Evolutionary conservation across 2,797 vertebrate species (phyloP).

Genomic region (Ctenochaetus hawaiiensis): DNA sequence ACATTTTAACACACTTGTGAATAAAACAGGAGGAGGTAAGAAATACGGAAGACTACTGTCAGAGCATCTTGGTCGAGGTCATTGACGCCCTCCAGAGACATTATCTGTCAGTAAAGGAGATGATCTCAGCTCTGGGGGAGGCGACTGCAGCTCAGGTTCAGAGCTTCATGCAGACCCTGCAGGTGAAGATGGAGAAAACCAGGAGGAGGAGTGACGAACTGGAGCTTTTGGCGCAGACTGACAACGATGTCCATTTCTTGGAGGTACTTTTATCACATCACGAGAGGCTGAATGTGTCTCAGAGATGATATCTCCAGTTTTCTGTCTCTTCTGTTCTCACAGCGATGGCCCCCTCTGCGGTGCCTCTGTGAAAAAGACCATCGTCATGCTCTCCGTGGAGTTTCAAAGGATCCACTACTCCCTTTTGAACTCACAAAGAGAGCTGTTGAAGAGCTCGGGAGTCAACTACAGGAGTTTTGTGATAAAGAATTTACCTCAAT

Average conservation of each 20-base stretch:
- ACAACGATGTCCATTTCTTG: constrained; percentile 57
- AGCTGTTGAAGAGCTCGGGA: constrained; percentile 48
- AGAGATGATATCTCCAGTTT: background rate
- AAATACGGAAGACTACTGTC: constrained; percentile 58
- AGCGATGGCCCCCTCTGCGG: constrained; percentile 58
- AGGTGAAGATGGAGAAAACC: constrained; percentile 31
- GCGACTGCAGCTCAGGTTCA: constrained; percentile 26
- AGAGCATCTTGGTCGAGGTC: constrained; percentile 39
- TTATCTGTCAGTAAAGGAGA: constrained; percentile 46
- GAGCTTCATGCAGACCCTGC: constrained; percentile 4
- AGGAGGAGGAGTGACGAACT: constrained; percentile 47
- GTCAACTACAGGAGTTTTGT: constrained; percentile 58
- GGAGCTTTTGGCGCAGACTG: constrained; percentile 31
- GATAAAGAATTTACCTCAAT: constrained; percentile 46
- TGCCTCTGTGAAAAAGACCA: constrained; percentile 17
- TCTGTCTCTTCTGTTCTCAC: background rate
- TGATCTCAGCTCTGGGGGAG: constrained; percentile 43
- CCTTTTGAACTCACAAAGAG: constrained; percentile 46
- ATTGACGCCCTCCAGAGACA: constrained; percentile 64
- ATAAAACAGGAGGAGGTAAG: constrained; percentile 54
- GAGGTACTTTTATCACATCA: constrained; percentile 53
- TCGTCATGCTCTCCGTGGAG: rapidly evolving
- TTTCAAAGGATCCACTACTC: constrained; percentile 23
- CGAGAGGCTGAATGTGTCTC: background rate
- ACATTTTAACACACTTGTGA: background rate